phyloP scores from a whole-genome alignment of 2,113 vertebrate genomes.

The Elephantulus edwardii region DNA sequence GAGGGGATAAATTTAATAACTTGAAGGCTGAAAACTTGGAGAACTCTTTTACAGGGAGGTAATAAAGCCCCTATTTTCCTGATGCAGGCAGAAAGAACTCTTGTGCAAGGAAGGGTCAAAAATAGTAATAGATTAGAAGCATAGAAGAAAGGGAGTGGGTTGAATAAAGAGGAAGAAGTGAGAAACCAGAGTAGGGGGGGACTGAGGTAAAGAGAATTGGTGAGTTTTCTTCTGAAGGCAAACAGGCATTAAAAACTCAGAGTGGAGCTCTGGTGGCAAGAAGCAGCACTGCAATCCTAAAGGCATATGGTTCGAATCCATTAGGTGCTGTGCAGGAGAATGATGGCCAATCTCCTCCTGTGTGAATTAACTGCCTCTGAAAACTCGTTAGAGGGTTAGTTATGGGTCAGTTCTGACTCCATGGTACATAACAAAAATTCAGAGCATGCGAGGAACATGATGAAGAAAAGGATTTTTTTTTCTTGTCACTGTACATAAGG shows the following conservation, averaged over 20 bases:
- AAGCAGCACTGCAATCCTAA: too few relatives aligned
- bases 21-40: background rate
- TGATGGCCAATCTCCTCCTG: too few relatives aligned
- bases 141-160: background rate
- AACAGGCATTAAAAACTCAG: slow-evolving; percentile 25
- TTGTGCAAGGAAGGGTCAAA: background rate
- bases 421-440: too few relatives aligned
- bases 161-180: background rate
- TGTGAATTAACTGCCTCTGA: too few relatives aligned
- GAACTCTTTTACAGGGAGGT: background rate
- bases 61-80: background rate
- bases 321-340: too few relatives aligned
- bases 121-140: background rate
- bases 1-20: background rate
- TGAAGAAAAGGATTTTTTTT: background rate
- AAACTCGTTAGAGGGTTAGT: too few relatives aligned
- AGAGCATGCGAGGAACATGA: background rate
- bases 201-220: background rate
- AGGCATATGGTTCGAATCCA: too few relatives aligned
- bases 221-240: background rate
- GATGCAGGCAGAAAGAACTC: background rate
- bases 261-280: too few relatives aligned
- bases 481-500: slow-evolving; percentile 18
- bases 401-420: too few relatives aligned
- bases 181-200: background rate